phyloP scores from a whole-genome alignment of 2,113 vertebrate species.

The Anolis sagrei region DNA sequence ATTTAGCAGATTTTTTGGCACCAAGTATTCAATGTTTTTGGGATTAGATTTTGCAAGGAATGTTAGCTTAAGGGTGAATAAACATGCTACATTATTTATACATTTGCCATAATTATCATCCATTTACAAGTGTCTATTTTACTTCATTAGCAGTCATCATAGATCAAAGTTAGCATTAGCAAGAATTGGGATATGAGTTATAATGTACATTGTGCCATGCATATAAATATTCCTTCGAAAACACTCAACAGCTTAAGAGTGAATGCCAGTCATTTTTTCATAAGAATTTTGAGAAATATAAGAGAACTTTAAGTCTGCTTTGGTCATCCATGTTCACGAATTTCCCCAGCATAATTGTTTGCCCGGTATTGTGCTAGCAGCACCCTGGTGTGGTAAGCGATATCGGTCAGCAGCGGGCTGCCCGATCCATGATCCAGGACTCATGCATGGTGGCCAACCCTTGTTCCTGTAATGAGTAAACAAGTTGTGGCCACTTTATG shows the following conservation, averaged over 20 bases:
- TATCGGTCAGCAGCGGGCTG: too few species aligned
- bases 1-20: not conserved
- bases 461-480: too few species aligned
- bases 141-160: not conserved
- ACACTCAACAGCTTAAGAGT: not conserved
- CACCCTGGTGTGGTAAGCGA: too few species aligned
- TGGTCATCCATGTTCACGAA: too few species aligned
- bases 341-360: too few species aligned
- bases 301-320: not conserved
- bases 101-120: not conserved
- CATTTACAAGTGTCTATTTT: not conserved
- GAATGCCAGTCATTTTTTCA: not conserved
- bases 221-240: conserved; percentile 9
- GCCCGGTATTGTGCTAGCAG: too few species aligned
- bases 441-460: too few species aligned
- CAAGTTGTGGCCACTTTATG: too few species aligned
- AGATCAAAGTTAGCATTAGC: conserved; percentile 6
- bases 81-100: conserved; percentile 15
- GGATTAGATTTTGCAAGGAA: not conserved
- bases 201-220: not conserved
- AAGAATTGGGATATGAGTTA: not conserved
- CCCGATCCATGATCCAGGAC: too few species aligned
- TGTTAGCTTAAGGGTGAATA: not conserved
- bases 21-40: not conserved
- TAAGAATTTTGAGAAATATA: not conserved